Conservation (phyloP, 2,888 invertebrate species). For the Nemurella pictetii region DNA sequence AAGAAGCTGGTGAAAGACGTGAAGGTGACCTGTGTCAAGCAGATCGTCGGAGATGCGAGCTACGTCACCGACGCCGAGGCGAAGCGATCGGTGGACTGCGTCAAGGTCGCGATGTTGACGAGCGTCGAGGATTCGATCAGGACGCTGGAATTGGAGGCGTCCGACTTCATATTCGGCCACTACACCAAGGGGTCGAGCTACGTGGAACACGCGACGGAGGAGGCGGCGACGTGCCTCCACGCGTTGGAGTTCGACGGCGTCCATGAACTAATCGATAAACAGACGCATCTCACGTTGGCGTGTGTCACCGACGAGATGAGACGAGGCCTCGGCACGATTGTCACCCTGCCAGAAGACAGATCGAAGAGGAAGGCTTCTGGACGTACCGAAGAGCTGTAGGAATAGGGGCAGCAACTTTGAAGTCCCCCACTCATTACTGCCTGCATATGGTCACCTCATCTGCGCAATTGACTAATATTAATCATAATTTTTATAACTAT, state of each 20-base stretch:
- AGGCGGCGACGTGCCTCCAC: background rate
- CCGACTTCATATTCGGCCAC: background rate
- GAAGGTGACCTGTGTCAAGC: background rate
- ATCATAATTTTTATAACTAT: no score
- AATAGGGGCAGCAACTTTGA: no score
- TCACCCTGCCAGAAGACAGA: background rate
- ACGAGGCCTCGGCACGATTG: background rate
- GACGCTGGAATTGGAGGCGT: background rate
- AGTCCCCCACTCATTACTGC: no score
- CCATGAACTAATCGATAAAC: background rate
- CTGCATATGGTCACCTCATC: no score
- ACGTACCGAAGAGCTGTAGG: background rate
- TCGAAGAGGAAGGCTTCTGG: background rate
- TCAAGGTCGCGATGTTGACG: background rate
- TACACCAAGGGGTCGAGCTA: background rate
- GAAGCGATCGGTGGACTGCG: background rate
- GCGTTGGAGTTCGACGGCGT: background rate
- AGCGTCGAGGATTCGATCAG: no score
- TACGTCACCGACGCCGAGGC: background rate
- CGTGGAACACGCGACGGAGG: background rate
- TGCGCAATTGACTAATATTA: no score
- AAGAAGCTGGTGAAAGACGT: background rate
- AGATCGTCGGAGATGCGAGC: background rate
- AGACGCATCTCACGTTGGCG: background rate
- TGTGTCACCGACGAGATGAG: background rate